Percentiles rank a stretch among this genome's conserved stretches.
phyloP scores from a whole-genome alignment of 2,888 invertebrate species.

The Monopis laevigella region DNA sequence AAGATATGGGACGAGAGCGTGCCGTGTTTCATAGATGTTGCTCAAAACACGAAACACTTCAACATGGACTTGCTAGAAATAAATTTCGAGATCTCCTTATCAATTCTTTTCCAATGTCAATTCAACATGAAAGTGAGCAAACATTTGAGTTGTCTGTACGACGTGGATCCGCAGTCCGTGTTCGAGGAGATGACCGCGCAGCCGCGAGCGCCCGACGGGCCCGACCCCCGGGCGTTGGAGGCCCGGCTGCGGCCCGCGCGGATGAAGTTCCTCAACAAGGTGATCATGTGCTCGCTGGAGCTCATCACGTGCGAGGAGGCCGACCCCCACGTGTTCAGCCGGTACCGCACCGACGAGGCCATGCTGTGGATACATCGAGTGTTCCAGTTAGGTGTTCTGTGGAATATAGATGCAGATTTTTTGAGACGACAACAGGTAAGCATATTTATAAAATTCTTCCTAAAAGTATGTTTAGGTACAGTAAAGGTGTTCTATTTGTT shows the following conservation, averaged over 20 bases:
- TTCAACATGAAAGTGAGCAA: slow-evolving; percentile 80
- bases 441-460: no score
- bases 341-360: slow-evolving; percentile 45
- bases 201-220: slow-evolving; percentile 53
- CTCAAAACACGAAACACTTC: slow-evolving; percentile 77
- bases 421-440: slow-evolving; percentile 82
- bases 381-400: slow-evolving; percentile 74
- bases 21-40: slow-evolving; percentile 79
- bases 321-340: slow-evolving; percentile 37
- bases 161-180: slow-evolving; percentile 73
- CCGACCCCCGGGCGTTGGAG: slow-evolving; percentile 73
- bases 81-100: slow-evolving; percentile 81
- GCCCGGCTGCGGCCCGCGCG: slow-evolving; percentile 73
- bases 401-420: slow-evolving; percentile 79
- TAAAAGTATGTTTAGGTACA: no score
- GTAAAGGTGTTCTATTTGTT: no score
- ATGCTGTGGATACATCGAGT: slow-evolving; percentile 78
- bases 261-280: slow-evolving; percentile 76
- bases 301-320: slow-evolving; percentile 71
- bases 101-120: slow-evolving; percentile 80
- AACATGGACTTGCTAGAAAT: slow-evolving; percentile 80
- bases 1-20: slow-evolving; percentile 74
- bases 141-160: slow-evolving; percentile 80
- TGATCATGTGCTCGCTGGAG: slow-evolving; percentile 79
- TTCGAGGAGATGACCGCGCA: slow-evolving; percentile 53